A percentile compares a stretch with the other conserved stretches of the same genome.
These are phyloP conservation scores for Lasioglossum leucozonium DNA, from an alignment of 2,888 invertebrate genomes.

Conservation along the genomic window DNA sequence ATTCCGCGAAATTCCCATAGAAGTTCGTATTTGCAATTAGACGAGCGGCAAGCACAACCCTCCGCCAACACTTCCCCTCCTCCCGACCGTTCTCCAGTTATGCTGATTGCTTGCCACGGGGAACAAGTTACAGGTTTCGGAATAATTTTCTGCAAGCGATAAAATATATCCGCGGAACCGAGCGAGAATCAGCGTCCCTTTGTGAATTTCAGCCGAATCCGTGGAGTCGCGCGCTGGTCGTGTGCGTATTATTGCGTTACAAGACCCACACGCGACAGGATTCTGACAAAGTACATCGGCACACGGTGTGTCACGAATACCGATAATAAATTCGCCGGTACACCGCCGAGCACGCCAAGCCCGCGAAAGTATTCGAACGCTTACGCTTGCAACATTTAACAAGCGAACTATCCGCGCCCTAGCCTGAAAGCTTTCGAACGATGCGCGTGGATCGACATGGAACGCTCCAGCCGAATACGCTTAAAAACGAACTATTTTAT, in stretches of 20 bases:
- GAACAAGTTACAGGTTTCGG: slow-evolving; percentile 50
- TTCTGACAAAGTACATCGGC: slow-evolving; percentile 11
- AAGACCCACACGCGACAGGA: slow-evolving; percentile 13
- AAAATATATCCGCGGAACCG: slow-evolving; percentile 39
- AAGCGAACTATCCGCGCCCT: not conserved
- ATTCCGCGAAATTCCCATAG: slow-evolving; percentile 38
- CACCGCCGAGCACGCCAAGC: not conserved
- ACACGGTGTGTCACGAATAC: slow-evolving; percentile 17
- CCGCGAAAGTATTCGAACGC: not conserved
- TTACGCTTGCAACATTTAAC: slow-evolving; percentile 7
- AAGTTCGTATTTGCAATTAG: slow-evolving; percentile 56
- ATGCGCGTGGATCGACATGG: not conserved
- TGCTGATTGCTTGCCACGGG: slow-evolving; percentile 48
- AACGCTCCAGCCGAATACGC: not conserved
- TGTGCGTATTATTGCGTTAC: slow-evolving; percentile 43
- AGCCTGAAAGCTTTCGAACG: not conserved
- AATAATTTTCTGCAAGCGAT: slow-evolving; percentile 49
- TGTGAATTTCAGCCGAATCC: slow-evolving; percentile 33
- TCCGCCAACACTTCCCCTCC: not conserved
- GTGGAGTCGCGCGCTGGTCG: not conserved
- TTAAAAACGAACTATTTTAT: not conserved
- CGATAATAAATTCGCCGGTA: slow-evolving; percentile 28
- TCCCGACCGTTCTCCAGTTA: slow-evolving; percentile 27
- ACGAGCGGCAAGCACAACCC: slow-evolving; percentile 15
- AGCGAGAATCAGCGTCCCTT: slow-evolving; percentile 44